phyloP scores from a whole-genome alignment of 2,113 vertebrate genomes.

The Tapirus terrestris region DNA sequence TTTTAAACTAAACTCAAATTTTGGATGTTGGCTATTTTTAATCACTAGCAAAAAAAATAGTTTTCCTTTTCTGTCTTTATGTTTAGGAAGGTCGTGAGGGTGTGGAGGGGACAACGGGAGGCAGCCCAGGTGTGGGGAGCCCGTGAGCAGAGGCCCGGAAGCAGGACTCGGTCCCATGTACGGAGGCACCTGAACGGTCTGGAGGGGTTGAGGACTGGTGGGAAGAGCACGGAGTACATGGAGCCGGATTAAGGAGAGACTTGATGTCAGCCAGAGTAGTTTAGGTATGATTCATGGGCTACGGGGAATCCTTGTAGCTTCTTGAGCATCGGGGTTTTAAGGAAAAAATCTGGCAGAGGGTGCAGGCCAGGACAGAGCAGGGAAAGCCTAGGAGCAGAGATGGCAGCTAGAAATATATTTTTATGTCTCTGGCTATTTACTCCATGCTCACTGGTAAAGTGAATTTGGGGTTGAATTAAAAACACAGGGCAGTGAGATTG shows the following conservation, averaged over 20 bases:
- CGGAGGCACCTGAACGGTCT: accelerated
- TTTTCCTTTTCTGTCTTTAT: neutral
- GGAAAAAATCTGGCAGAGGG: neutral
- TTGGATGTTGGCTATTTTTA: neutral
- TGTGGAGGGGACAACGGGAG: neutral
- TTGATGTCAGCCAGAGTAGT: neutral
- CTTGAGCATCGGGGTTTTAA: neutral
- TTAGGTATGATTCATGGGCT: neutral
- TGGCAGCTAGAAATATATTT: neutral
- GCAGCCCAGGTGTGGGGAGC: neutral
- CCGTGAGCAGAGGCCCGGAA: neutral
- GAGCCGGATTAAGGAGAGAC: neutral
- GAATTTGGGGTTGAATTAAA: neutral
- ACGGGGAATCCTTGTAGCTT: neutral
- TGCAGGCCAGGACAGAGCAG: neutral
- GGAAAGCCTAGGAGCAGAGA: neutral
- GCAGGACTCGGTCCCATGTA: neutral
- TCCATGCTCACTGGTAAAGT: neutral
- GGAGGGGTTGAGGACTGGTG: accelerated
- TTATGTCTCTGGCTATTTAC: neutral
- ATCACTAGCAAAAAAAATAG: neutral
- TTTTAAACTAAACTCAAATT: neutral
- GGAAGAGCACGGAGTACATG: neutral
- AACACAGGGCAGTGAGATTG: neutral
- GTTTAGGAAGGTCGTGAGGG: neutral